A percentile compares a stretch with the other conserved stretches of the same genome.
phyloP scores from a whole-genome alignment of 2,888 invertebrate species.

The Agrotis puta region DNA sequence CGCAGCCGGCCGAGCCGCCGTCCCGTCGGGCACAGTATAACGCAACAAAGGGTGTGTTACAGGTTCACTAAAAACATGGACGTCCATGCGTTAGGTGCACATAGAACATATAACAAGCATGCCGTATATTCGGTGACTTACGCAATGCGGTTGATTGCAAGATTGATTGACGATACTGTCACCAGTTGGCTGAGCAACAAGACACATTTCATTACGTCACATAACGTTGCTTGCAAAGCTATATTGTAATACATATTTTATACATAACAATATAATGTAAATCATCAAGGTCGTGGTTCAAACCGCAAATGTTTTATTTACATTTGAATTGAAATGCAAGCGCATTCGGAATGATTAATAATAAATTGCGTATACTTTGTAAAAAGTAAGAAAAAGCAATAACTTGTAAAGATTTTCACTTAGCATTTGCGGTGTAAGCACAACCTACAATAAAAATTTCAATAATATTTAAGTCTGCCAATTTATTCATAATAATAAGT shows the following conservation, averaged over 20 bases:
- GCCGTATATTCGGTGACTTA: constrained; percentile 92
- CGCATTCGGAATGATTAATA: constrained; percentile 1
- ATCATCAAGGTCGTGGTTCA: constrained; percentile 52
- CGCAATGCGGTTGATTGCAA: constrained; percentile 97
- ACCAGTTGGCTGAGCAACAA: constrained; percentile 96
- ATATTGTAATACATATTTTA: constrained; percentile 68
- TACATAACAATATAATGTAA: constrained; percentile 66
- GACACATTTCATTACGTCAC: constrained; percentile 89
- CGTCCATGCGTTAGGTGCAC: constrained; percentile 85
- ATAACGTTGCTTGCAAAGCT: constrained; percentile 85
- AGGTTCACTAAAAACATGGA: constrained; percentile 74
- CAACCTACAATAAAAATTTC: constrained; percentile 49
- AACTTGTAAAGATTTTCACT: constrained; percentile 11
- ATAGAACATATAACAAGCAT: constrained; percentile 82
- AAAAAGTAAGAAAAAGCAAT: not conserved
- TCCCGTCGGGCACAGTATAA: constrained; percentile 48
- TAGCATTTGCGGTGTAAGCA: constrained; percentile 65
- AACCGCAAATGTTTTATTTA: constrained; percentile 64
- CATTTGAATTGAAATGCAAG: constrained; percentile 34
- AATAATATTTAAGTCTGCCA: constrained; percentile 41
- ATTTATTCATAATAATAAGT: constrained; percentile 54
- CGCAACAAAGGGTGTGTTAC: constrained; percentile 69
- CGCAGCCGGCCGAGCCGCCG: constrained; percentile 28
- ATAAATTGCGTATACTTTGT: not conserved
- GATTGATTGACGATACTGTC: constrained; percentile 97